These are phyloP conservation scores for Linhomoeus sp. DNA, from an alignment of 2,888 invertebrate species.

Conservation along the genomic window DNA sequence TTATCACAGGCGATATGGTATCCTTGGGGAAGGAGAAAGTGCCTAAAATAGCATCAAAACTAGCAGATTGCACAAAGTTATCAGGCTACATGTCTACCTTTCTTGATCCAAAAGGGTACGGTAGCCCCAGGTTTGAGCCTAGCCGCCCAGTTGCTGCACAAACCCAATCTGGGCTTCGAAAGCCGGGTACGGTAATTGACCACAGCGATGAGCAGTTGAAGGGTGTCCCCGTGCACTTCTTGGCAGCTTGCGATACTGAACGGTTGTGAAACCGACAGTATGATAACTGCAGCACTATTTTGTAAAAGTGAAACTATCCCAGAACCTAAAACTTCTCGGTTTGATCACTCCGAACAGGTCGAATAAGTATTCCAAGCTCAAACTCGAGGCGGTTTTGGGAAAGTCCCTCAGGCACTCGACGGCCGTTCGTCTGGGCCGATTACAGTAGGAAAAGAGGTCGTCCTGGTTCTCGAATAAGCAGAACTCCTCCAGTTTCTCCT, in stretches of 20 bases:
- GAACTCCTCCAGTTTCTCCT: slow-evolving; percentile 43
- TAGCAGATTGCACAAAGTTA: no score
- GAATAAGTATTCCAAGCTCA: slow-evolving; percentile 31
- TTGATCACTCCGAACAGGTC: slow-evolving; percentile 70
- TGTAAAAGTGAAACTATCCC: no score
- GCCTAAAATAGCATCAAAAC: no score
- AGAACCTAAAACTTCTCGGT: no score
- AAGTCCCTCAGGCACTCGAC: slow-evolving; percentile 81
- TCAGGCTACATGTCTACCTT: no score
- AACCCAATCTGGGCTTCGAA: slow-evolving; percentile 52
- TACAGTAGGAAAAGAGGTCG: slow-evolving; percentile 68
- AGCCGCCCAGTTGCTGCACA: slow-evolving; percentile 82
- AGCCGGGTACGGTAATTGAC: slow-evolving; percentile 58
- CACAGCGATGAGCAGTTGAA: slow-evolving; percentile 72
- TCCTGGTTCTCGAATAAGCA: slow-evolving; percentile 42
- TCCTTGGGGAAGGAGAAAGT: no score
- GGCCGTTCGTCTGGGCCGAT: slow-evolving; percentile 62
- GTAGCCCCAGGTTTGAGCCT: slow-evolving; percentile 34
- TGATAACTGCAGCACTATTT: no score
- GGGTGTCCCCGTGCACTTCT: slow-evolving; percentile 30
- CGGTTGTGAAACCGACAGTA: no score
- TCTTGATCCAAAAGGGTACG: no score
- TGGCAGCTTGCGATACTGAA: slow-evolving; percentile 73
- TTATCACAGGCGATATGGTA: background rate
- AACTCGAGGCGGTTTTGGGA: slow-evolving; percentile 39